A percentile compares a stretch with the other conserved stretches of the same genome.
phyloP scores from a whole-genome alignment of 2,888 invertebrate genomes.

The Mythimna lalbum region DNA sequence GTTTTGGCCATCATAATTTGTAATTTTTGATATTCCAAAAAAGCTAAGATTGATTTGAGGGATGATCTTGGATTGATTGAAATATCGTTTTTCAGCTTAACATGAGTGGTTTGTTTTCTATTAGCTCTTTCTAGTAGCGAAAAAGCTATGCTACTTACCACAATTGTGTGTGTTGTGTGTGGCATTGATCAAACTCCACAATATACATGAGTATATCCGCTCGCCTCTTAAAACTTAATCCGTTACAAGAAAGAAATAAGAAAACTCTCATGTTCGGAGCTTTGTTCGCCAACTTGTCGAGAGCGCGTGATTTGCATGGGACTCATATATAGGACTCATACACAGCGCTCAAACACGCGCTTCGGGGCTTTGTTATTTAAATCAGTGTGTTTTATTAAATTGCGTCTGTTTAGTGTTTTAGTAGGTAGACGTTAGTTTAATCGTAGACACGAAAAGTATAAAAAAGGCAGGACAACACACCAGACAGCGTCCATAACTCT shows the following conservation, averaged over 20 bases:
- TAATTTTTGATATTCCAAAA: too few relatives aligned
- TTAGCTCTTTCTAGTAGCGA: too few relatives aligned
- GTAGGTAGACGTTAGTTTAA: neutral
- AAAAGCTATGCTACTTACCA: too few relatives aligned
- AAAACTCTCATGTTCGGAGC: constrained; percentile 34
- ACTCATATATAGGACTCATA: constrained; percentile 30
- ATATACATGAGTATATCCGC: neutral
- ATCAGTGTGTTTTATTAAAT: constrained; percentile 45
- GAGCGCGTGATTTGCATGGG: constrained; percentile 51
- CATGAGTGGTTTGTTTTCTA: too few relatives aligned
- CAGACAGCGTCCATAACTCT: too few relatives aligned
- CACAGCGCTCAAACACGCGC: constrained; percentile 14
- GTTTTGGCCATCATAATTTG: too few relatives aligned
- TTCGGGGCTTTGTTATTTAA: constrained; percentile 50
- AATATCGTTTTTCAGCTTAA: too few relatives aligned
- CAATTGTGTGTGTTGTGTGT: too few relatives aligned
- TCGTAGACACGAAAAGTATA: neutral
- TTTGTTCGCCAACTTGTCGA: constrained; percentile 51
- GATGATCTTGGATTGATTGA: neutral
- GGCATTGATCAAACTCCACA: too few relatives aligned
- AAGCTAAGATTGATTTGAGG: too few relatives aligned
- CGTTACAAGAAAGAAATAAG: constrained; percentile 45
- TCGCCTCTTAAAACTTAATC: constrained; percentile 13
- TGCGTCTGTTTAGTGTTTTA: constrained; percentile 25
- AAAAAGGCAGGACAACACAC: too few relatives aligned